Conservation (phyloP, 2,888 invertebrate species). For the Neuroscelio doddi region DNA sequence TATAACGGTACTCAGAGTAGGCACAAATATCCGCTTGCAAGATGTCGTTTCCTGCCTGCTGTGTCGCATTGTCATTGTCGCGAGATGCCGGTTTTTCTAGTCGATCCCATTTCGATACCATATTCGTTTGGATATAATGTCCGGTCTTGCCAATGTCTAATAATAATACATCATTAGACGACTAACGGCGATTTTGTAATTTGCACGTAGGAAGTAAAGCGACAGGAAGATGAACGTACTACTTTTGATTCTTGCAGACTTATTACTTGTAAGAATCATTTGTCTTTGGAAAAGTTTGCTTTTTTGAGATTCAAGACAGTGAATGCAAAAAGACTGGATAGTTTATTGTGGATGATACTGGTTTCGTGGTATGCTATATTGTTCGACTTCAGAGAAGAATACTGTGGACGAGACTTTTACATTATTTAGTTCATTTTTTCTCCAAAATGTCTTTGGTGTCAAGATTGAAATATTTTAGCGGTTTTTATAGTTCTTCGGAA, state of each 20-base stretch:
- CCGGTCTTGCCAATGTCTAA: slow-evolving; percentile 19
- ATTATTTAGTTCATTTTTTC: too few species aligned
- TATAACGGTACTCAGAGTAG: slow-evolving; percentile 67
- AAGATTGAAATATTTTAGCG: too few species aligned
- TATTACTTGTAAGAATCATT: background rate
- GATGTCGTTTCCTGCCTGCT: slow-evolving; percentile 59
- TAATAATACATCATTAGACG: slow-evolving; percentile 29
- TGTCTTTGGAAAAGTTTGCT: too few species aligned
- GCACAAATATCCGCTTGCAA: slow-evolving; percentile 68
- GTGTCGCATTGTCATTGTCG: slow-evolving; percentile 46
- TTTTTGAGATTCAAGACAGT: too few species aligned
- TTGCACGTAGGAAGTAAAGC: slow-evolving; percentile 23
- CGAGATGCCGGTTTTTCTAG: slow-evolving; percentile 27
- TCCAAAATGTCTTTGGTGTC: too few species aligned
- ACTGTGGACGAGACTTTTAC: too few species aligned
- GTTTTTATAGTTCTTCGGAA: too few species aligned
- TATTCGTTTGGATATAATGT: slow-evolving; percentile 18
- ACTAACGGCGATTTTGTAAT: slow-evolving; percentile 26
- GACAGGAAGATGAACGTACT: slow-evolving; percentile 32
- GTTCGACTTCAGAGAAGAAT: too few species aligned
- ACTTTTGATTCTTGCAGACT: slow-evolving; percentile 7
- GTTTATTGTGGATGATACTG: too few species aligned
- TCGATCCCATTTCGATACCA: slow-evolving; percentile 19
- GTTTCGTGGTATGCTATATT: too few species aligned
- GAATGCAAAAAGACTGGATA: too few species aligned